phyloP scores from a whole-genome alignment of 2,113 vertebrate genomes.

The Brachyhypopomus gauderio region DNA sequence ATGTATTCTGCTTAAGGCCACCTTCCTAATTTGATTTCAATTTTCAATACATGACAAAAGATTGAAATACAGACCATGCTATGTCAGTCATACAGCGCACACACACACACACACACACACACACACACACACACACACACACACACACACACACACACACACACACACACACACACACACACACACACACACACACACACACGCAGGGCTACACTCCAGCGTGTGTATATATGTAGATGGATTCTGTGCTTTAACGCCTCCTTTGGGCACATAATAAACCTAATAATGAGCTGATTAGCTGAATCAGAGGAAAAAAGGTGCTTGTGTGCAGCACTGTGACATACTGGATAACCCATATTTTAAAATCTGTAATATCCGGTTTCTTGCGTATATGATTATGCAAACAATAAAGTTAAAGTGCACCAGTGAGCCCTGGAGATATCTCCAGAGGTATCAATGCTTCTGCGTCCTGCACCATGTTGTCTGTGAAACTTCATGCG shows the following conservation, averaged over 20 bases:
- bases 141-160: slow-evolving; percentile 31
- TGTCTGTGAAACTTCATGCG: not conserved
- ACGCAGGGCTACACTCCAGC: not conserved
- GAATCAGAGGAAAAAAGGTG: not conserved
- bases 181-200: slow-evolving; percentile 34
- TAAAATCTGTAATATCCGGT: not conserved
- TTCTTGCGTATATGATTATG: not conserved
- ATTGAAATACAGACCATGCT: slow-evolving; percentile 64
- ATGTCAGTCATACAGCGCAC: slow-evolving; percentile 52
- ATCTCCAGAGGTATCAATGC: not conserved
- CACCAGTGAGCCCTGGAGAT: not conserved
- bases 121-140: slow-evolving; percentile 33
- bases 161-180: not conserved
- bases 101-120: slow-evolving; percentile 6
- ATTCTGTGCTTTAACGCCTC: not conserved
- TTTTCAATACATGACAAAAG: slow-evolving; percentile 62
- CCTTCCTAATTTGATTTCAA: slow-evolving; percentile 73
- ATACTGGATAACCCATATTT: not conserved
- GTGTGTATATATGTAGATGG: not conserved
- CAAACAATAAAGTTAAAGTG: no score
- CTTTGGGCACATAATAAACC: not conserved
- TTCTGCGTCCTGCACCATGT: not conserved
- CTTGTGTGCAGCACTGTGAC: not conserved
- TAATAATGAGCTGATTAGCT: not conserved
- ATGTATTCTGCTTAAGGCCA: slow-evolving; percentile 68